Conservation (phyloP, 2,888 invertebrate species). For the Serrognathus titanus region DNA sequence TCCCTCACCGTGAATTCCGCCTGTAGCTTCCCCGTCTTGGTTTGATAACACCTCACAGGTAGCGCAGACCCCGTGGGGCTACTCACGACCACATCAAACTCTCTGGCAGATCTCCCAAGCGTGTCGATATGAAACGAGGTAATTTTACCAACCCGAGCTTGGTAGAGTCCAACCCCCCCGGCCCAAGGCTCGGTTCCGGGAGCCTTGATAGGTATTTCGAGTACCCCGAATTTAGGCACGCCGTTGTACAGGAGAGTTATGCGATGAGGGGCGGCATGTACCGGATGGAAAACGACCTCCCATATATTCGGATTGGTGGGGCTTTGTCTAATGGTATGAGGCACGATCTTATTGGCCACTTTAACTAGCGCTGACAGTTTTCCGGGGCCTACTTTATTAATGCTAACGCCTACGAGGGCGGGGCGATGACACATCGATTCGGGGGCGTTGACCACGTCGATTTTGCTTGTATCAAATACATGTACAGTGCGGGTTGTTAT, state of each 20-base stretch:
- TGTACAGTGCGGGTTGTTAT: conserved; percentile 53
- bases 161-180: conserved; percentile 77
- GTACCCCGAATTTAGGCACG: conserved; percentile 62
- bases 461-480: conserved; percentile 68
- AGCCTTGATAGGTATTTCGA: conserved; percentile 50
- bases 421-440: conserved; percentile 80
- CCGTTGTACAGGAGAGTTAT: conserved; percentile 85
- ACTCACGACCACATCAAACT: conserved; percentile 85
- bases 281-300: conserved; percentile 85
- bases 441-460: conserved; percentile 44
- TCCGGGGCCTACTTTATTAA: conserved; percentile 73
- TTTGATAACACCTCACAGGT: conserved; percentile 80
- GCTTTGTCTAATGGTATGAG: conserved; percentile 73
- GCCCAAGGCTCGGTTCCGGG: conserved; percentile 56
- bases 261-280: conserved; percentile 81
- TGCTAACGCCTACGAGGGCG: conserved; percentile 68
- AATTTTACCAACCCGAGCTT: conserved; percentile 76
- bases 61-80: conserved; percentile 48
- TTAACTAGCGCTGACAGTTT: conserved; percentile 76
- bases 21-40: conserved; percentile 90
- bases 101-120: conserved; percentile 76
- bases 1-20: conserved; percentile 89
- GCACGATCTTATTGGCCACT: conserved; percentile 77
- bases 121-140: conserved; percentile 89
- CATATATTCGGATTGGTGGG: conserved; percentile 69